phyloP scores from a whole-genome alignment of 2,888 invertebrate species.

The Drosophila paramelanica region DNA sequence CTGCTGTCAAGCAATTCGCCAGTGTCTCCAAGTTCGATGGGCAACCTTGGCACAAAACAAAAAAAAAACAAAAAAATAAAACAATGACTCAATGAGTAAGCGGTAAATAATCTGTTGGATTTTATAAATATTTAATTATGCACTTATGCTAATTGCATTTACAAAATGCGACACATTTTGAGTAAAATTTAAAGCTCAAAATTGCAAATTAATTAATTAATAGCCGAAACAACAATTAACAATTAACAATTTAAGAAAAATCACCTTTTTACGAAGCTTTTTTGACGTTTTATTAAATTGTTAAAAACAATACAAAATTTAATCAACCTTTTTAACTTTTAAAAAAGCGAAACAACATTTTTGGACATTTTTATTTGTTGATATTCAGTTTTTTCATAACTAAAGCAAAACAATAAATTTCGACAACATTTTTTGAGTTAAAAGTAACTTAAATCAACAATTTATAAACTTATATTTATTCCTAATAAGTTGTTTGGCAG shows the following conservation, averaged over 20 bases:
- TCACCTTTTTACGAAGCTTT: too few relatives aligned
- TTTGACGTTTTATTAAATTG: too few relatives aligned
- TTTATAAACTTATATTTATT: too few relatives aligned
- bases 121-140: not conserved
- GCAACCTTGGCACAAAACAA: slow-evolving; percentile 21
- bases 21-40: slow-evolving; percentile 3
- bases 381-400: too few relatives aligned
- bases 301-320: too few relatives aligned
- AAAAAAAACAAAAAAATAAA: not conserved
- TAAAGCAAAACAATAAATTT: too few relatives aligned
- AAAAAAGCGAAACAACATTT: too few relatives aligned
- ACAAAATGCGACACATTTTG: slow-evolving; percentile 1
- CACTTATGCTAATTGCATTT: slow-evolving; percentile 12
- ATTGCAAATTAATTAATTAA: slow-evolving; percentile 3
- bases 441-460: too few relatives aligned
- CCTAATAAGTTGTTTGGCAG: too few relatives aligned
- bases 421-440: too few relatives aligned
- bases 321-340: too few relatives aligned
- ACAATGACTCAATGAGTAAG: not conserved
- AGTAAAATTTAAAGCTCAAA: slow-evolving; percentile 9
- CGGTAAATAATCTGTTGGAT: not conserved
- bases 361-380: too few relatives aligned
- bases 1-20: not conserved
- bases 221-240: slow-evolving; percentile 12
- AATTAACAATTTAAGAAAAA: slow-evolving; percentile 2